Base-by-base conservation (phyloP, 1,140 invertebrate genomes). In the Paralvinella palmiformis region DNA sequence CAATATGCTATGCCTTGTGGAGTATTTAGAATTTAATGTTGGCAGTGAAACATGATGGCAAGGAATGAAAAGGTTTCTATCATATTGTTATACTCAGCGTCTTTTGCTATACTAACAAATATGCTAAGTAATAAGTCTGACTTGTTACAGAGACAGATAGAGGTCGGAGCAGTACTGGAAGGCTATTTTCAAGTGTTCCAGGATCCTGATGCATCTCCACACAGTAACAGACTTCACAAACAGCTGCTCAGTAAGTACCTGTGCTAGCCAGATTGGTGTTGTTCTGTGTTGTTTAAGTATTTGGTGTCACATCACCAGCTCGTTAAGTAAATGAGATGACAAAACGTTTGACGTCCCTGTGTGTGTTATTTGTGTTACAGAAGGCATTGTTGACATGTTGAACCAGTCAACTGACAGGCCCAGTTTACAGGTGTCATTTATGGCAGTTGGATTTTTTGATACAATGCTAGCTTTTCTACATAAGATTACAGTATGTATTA, bases 131-230 rank as follows among this genome's bases (percentile, higher is more conserved):
- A 20, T 68, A 53, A 32, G 52, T 33, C 56, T 58, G 45, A 60
- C 63, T 27, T 56, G 79, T n/a, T n/a, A 15, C 70, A 86, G 84
- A 78, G 85, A 63, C 85, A 86, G 78, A 83, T 86, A 67, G 85
- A 86, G 68, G 77, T 86, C 52, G 74, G 78, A 57, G 82, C 83
- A 32, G 76, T 86, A 52, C 78, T 86, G 50, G 82, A 85, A 71
- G 81, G 82, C 57, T 85, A 83, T 73, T 68, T 78, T 66, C 58
- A 73, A n/a, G 71, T 77, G 69, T 73, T 83, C 29, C 55, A 69
- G 36, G 58, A 59, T 2, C 53, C 66, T 13, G 61, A 70, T 10
- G 52, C 57, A 32, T 62, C 66, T 27, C 37, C 55, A 37, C 48
- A 60, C 10, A 63, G 73, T 58, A 60, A 36, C 53, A 66, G 70